Percentiles rank a stretch among this genome's conserved stretches.
Conservation (phyloP, 2,113 vertebrate genomes). For the Desmodus rotundus region DNA sequence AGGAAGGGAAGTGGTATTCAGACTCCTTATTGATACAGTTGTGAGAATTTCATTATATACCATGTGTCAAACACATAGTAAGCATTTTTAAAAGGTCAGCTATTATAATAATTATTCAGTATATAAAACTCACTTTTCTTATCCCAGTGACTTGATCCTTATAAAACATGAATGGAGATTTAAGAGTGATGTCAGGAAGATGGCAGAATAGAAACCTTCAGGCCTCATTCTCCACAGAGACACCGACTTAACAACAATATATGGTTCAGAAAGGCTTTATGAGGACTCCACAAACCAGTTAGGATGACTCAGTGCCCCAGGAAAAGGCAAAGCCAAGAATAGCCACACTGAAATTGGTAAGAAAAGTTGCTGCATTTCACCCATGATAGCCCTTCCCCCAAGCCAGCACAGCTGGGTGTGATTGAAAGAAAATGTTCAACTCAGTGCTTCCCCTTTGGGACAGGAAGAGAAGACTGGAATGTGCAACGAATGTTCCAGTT, state of each 20-base stretch:
- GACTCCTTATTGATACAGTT: not conserved
- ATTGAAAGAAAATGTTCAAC: not conserved
- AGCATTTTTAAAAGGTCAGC: not conserved
- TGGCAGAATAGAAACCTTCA: not conserved
- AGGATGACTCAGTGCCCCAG: not conserved
- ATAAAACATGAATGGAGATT: not conserved
- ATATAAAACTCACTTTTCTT: slow-evolving; percentile 19
- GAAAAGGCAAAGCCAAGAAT: not conserved
- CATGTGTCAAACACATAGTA: not conserved
- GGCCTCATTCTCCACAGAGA: not conserved
- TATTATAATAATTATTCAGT: not conserved
- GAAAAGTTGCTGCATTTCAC: not conserved
- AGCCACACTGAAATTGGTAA: not conserved
- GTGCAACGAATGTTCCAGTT: not conserved
- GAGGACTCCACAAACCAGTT: not conserved
- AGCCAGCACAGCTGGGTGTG: not conserved
- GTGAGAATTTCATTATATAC: not conserved
- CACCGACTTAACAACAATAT: not conserved
- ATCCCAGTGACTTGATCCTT: not conserved
- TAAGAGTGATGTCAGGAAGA: not conserved
- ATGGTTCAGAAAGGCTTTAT: not conserved
- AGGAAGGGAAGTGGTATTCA: not conserved
- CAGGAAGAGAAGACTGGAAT: not conserved
- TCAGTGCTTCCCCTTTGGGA: not conserved
- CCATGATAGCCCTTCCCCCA: not conserved